Conservation (phyloP, 2,113 vertebrate species). For the Myiozetetes cayanensis region DNA sequence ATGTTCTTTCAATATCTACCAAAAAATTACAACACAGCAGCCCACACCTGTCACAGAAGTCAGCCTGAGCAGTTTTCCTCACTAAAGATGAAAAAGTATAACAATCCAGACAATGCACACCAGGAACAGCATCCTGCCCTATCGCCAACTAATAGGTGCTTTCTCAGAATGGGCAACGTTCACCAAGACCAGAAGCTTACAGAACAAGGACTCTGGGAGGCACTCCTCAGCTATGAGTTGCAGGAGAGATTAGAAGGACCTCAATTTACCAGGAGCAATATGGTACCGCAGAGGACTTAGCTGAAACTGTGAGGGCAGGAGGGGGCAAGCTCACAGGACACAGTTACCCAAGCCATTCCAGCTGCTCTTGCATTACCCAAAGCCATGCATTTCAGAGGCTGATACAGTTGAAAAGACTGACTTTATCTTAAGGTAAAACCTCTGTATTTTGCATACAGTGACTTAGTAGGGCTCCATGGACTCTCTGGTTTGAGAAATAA, state of each 20-base stretch:
- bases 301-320: fast-evolving
- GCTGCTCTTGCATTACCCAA: background rate
- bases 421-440: background rate
- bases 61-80: background rate
- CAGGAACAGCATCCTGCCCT: background rate
- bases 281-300: fast-evolving
- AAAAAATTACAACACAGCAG: background rate
- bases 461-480: background rate
- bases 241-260: background rate
- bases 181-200: background rate
- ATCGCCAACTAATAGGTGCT: background rate
- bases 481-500: background rate
- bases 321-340: background rate
- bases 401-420: background rate
- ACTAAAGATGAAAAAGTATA: background rate
- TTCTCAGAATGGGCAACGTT: fast-evolving
- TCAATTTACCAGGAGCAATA: background rate
- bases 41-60: background rate
- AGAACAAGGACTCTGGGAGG: background rate
- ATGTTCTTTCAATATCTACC: background rate
- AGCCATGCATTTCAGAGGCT: background rate
- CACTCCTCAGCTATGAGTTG: background rate
- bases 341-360: background rate
- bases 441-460: background rate
- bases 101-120: background rate